These are phyloP conservation scores for Emydocephalus ijimae DNA, from an alignment of 2,113 vertebrate genomes.

Conservation along the genomic window DNA sequence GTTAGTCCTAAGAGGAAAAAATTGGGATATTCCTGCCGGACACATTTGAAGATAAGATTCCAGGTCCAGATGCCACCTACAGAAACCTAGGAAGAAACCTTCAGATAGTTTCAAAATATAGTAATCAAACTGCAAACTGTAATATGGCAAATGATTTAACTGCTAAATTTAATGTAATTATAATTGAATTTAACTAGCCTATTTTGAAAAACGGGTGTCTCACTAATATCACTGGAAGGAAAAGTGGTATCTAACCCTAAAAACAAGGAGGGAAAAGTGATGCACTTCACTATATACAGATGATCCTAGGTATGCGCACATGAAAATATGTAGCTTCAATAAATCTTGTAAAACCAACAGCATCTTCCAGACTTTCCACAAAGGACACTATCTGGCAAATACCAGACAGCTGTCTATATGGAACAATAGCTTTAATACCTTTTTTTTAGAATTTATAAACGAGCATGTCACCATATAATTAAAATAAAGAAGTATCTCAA, in stretches of 20 bases:
- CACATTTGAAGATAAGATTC: background rate
- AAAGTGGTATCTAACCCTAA: background rate
- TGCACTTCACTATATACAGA: background rate
- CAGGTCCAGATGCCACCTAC: background rate
- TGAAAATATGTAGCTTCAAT: background rate
- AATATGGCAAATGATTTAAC: background rate
- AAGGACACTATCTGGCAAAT: background rate
- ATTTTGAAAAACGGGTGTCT: background rate
- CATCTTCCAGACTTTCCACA: background rate
- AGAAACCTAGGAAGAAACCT: background rate
- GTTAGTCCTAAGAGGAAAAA: background rate
- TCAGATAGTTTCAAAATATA: background rate
- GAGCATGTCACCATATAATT: background rate
- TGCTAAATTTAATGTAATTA: background rate
- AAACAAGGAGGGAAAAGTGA: background rate
- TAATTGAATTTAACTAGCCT: background rate
- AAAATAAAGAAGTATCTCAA: background rate
- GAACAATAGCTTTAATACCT: background rate
- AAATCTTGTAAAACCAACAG: background rate
- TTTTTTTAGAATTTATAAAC: background rate
- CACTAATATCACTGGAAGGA: background rate
- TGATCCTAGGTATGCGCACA: background rate
- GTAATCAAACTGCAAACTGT: background rate
- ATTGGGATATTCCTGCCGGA: background rate
- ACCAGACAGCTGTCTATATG: background rate